Base-by-base conservation (phyloP, 2,797 vertebrate species). In the Agapornis canus region DNA sequence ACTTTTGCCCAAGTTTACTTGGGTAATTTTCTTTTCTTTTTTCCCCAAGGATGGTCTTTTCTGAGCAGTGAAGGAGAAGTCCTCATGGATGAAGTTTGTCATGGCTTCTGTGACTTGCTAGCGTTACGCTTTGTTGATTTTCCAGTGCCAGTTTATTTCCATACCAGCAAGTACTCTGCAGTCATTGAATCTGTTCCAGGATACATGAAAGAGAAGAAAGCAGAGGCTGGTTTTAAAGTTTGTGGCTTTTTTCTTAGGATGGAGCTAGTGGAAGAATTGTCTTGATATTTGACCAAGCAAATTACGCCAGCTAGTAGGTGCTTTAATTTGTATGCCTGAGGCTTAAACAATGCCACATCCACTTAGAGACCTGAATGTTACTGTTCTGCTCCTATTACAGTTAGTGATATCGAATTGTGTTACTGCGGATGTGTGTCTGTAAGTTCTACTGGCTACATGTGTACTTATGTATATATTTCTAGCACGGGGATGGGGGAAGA, bases 281-380 rank as follows among this genome's bases (percentile, higher is more conserved):
- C 87, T 97, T 96, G 96, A 90, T 97, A 96, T 89, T 84, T 96
- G 95, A 96, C 97, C 95, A 97, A 95, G 92, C 97, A 96, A 97
- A 95, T 97, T 95, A 96, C 7, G 12, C 82, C 95, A 95, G 92
- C 92, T 96, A 96, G 81, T 92, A 96, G 97, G 96, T 96, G 85
- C 96, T 95, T 97, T 96, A 96, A 97, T 97, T 95, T 97, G 93
- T 94, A 47, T 35, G 85, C 96, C 96, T 80, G 89, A 45, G 97
- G 96, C 96, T 97, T 95, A 92, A 91, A 82, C 90, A 96, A 97
- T 82, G 95, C 95, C 96, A 96, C 95, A 96, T 97, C 89, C 89
- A 94, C 77, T 96, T 97, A 97, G 82, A 70, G 84, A 96, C 93
- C 94, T 84, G 91, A 96, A 84, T 40, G 0, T 95, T 97, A 92